Percentiles rank a stretch among this genome's conserved stretches.
phyloP scores from a whole-genome alignment of 2,797 vertebrate species.

The Sitta carolinensis region DNA sequence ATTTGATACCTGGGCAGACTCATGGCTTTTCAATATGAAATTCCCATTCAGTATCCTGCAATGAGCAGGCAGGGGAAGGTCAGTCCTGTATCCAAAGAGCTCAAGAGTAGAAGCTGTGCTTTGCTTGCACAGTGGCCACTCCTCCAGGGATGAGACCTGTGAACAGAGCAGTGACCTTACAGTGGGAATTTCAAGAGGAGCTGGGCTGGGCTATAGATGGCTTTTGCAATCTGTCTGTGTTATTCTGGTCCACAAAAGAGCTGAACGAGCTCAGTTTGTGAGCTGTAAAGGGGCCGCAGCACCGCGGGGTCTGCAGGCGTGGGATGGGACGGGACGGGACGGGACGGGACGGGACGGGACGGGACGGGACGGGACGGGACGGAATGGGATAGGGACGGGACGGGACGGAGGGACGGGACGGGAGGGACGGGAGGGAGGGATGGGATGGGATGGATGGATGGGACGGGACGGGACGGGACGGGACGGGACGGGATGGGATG shows the following conservation, averaged over 20 bases:
- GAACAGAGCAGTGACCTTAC: background rate
- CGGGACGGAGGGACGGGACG: too few relatives aligned
- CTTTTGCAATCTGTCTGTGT: background rate
- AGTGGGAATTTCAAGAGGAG: background rate
- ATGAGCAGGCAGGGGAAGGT: background rate
- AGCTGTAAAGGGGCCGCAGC: background rate
- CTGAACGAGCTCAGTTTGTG: background rate
- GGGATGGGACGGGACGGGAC: background rate
- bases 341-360: background rate
- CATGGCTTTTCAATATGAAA: background rate
- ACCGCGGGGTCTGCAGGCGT: fast-evolving
- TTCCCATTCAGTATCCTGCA: background rate
- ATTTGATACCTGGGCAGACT: background rate
- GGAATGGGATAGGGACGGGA: too few relatives aligned
- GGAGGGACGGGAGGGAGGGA: too few relatives aligned
- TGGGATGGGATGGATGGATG: too few relatives aligned
- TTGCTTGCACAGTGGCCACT: background rate
- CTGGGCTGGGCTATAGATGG: background rate
- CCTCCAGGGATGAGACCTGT: background rate
- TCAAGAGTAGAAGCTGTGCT: background rate
- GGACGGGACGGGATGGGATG: background rate
- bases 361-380: background rate
- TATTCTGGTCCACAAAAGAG: background rate
- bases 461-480: background rate
- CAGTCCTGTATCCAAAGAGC: background rate